These are phyloP conservation scores for Lacerta viridis DNA, from an alignment of 2,797 vertebrate species.

Conservation along the genomic window DNA sequence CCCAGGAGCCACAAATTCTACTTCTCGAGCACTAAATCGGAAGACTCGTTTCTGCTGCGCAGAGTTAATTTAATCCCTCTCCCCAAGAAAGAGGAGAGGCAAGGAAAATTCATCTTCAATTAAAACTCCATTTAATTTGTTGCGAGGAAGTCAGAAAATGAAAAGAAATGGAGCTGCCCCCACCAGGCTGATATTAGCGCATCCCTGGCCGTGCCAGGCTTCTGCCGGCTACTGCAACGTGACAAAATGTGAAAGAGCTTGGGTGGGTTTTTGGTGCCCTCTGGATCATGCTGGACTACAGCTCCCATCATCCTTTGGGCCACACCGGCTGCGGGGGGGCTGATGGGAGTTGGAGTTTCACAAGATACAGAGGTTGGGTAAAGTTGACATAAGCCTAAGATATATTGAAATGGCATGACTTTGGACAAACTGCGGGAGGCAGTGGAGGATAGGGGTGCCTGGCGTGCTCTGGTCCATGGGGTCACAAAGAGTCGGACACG, in stretches of 20 bases:
- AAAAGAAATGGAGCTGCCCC: slow-evolving; percentile 30
- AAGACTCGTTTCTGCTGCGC: slow-evolving; percentile 41
- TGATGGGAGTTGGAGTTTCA: too few species aligned
- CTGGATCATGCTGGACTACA: too few species aligned
- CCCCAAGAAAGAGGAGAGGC: slow-evolving; percentile 46
- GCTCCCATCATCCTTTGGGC: too few species aligned
- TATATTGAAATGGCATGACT: too few species aligned
- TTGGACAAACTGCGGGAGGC: too few species aligned
- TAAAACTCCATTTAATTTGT: slow-evolving; percentile 68
- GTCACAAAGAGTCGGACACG: too few species aligned
- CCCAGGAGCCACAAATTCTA: not conserved
- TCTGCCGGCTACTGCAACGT: not conserved
- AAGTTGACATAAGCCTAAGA: too few species aligned
- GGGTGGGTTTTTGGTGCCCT: too few species aligned
- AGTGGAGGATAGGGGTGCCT: too few species aligned
- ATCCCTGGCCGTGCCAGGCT: not conserved
- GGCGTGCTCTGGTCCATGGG: too few species aligned
- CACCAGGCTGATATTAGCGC: not conserved
- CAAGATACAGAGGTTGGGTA: too few species aligned
- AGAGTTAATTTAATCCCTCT: slow-evolving; percentile 14
- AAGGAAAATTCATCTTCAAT: slow-evolving; percentile 55
- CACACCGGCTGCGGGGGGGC: too few species aligned
- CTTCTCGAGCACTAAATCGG: not conserved
- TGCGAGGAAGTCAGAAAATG: slow-evolving; percentile 39
- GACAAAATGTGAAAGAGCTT: not conserved